These are phyloP conservation scores for Brachystomella parvula DNA, from an alignment of 1,140 invertebrate species.

Conservation along the genomic window DNA sequence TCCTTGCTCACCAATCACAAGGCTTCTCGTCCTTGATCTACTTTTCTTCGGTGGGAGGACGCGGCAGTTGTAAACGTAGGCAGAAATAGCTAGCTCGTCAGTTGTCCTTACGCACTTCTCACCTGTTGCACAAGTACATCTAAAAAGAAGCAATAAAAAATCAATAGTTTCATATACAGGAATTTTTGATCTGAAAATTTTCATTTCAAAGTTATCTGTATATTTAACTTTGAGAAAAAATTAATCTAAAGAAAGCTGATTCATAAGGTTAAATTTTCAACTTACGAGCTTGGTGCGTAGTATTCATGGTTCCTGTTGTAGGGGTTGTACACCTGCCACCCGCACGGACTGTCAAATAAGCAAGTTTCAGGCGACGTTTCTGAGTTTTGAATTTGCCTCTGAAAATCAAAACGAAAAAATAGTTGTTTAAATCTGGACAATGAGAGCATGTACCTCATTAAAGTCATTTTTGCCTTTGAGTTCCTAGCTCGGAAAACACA, in stretches of 20 bases:
- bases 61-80: slow-evolving; percentile 54
- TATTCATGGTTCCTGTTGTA: slow-evolving; percentile 47
- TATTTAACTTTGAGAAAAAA: too few species aligned
- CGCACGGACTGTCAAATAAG: slow-evolving; percentile 42
- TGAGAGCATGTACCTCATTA: too few species aligned
- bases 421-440: too few species aligned
- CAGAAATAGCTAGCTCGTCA: slow-evolving; percentile 51
- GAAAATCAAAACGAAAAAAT: neutral
- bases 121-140: slow-evolving; percentile 49
- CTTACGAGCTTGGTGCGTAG: slow-evolving; percentile 57
- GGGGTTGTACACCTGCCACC: slow-evolving; percentile 54
- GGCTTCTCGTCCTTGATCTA: neutral
- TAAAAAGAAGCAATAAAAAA: slow-evolving; percentile 40
- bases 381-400: neutral
- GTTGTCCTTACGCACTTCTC: slow-evolving; percentile 48
- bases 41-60: slow-evolving; percentile 36
- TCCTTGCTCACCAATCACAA: too few species aligned
- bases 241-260: too few species aligned
- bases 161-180: too few species aligned
- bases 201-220: neutral
- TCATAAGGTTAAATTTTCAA: too few species aligned
- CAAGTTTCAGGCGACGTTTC: neutral
- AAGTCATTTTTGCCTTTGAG: too few species aligned
- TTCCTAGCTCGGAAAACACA: too few species aligned
- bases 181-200: slow-evolving; percentile 5